These are phyloP conservation scores for Chiloscyllium punctatum DNA, from an alignment of 2,797 vertebrate species.

Conservation along the genomic window DNA sequence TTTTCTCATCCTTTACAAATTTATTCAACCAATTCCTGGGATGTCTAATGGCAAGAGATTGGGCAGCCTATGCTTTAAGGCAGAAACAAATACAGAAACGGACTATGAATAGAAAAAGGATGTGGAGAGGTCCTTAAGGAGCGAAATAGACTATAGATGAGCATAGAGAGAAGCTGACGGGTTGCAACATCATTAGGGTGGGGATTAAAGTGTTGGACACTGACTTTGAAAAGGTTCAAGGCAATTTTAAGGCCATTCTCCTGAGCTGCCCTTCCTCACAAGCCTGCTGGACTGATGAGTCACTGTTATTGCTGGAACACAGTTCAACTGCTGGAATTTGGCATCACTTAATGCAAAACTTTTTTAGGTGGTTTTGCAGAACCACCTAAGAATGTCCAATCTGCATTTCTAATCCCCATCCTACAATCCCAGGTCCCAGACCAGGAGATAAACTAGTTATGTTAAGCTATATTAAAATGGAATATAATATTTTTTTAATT, in stretches of 20 bases:
- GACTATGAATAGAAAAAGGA: not conserved
- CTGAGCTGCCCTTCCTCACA: not conserved
- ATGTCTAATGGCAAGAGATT: no score
- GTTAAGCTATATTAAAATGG: no score
- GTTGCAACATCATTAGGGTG: not conserved
- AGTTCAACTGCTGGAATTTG: not conserved
- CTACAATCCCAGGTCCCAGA: not conserved
- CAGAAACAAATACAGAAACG: not conserved
- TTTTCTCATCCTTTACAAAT: not conserved
- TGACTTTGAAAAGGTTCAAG: not conserved
- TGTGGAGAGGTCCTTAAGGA: not conserved
- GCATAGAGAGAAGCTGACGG: not conserved
- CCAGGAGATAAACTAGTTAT: not conserved
- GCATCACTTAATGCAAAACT: not conserved
- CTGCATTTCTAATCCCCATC: not conserved
- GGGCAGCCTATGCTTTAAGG: not conserved
- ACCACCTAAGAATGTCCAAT: not conserved
- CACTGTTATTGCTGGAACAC: not conserved
- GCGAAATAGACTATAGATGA: not conserved
- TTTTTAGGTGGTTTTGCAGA: not conserved
- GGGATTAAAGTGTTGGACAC: not conserved
- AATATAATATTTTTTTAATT: not conserved
- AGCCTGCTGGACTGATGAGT: not conserved
- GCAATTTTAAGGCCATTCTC: not conserved
- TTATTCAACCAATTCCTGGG: no score